phyloP scores from a whole-genome alignment of 2,797 vertebrate genomes.

The Poecile montanus region DNA sequence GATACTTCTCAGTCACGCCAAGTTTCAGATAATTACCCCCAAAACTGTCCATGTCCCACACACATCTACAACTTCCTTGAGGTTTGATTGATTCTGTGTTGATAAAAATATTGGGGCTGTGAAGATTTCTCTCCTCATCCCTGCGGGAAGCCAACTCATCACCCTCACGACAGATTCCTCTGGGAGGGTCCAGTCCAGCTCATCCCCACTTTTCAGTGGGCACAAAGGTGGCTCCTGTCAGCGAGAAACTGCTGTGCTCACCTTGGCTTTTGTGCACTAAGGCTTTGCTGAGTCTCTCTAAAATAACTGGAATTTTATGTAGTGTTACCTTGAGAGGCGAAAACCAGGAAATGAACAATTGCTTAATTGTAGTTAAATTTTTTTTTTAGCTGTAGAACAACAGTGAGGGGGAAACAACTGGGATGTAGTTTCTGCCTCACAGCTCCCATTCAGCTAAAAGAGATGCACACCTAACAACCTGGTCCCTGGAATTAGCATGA shows the following conservation, averaged over 20 bases:
- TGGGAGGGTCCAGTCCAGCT: not conserved
- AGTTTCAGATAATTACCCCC: not conserved
- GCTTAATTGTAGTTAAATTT: not conserved
- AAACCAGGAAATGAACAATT: not conserved
- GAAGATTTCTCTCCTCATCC: not conserved
- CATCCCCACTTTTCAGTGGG: not conserved
- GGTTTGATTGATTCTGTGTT: not conserved
- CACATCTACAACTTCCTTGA: not conserved
- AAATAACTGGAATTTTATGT: not conserved
- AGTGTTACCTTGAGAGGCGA: not conserved
- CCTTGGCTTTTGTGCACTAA: not conserved
- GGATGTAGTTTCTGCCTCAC: not conserved
- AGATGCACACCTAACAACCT: not conserved
- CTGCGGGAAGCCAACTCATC: not conserved
- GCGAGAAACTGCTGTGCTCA: not conserved
- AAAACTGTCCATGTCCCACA: not conserved
- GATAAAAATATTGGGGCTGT: not conserved
- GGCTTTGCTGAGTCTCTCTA: not conserved
- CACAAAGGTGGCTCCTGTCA: not conserved
- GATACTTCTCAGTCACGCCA: not conserved
- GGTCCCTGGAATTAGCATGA: not conserved
- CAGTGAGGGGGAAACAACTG: not conserved
- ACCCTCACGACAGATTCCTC: not conserved
- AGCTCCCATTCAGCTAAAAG: not conserved
- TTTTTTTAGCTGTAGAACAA: not conserved